Base-by-base conservation (phyloP, 2,888 invertebrate species). In the Drosophila mimica region DNA sequence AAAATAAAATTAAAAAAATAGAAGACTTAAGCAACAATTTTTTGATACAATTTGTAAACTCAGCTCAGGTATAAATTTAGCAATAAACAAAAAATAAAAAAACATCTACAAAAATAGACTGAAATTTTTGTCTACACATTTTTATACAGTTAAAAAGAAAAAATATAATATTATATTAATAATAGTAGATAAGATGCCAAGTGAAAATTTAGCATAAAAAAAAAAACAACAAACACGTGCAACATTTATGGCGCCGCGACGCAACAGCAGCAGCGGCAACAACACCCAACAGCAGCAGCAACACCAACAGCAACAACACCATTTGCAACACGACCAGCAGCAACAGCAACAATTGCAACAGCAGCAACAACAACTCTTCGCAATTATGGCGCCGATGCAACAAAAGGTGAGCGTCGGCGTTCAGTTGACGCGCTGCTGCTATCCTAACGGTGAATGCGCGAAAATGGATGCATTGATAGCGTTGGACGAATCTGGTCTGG, bases 361-460 rank as follows among this genome's bases (percentile, higher is more conserved):
- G 31, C 72, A 74, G 15, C 59, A 71, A 28, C 73, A 75, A 15
- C 79, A 66, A n/a, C 78, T 81, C 28, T 70, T 30, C 66, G 57
- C 58, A 17, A 74, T 36, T 62, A 92, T 92, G 92, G 89, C 92
- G 76, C 92, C 93, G 59, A 91, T 92, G 91, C 91, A 91, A 73
- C 76, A 79, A 71, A 89, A 70, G 51, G 60, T 79, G 25, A 76
- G 69, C 73, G 72, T 78, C 33, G 70, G 74, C 57, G 72, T 77
- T 9, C 94, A 90, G 89, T 94, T 94, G 77, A 94, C 94, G 38
- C 95, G 95, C 80, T 98, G 97, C 94, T 97, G 97, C 94, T 96
- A 96, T 60, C 97, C 97, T 69, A 95, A 94, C 83, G 96, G 96
- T 88, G 97, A 97, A 91, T 97, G 97, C 93, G 94, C 96, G 71